Evolutionary conservation across 1,140 invertebrate genomes (phyloP), one percentile per base, ranked within the genome.

Genomic region (Microplitis mediator): DNA sequence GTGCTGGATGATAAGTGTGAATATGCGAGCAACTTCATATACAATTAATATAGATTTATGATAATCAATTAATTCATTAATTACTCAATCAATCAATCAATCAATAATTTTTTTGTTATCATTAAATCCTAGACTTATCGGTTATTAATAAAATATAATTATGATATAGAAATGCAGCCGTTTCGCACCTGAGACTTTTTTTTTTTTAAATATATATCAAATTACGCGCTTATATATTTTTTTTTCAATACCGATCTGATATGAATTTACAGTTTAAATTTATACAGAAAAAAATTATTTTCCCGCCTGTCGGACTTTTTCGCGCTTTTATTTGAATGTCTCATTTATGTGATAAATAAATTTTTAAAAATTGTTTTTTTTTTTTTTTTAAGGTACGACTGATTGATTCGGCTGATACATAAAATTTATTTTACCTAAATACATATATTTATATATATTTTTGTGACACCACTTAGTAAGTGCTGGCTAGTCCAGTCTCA

Each of bases 401-500:
- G 36, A 45, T 35, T 14, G 34, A 63, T 32, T 61, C 61, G 35
- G 61, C 61, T 45, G 61, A 63, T 16, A 45, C 35, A 36, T 14
- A 31, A 60, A 60, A 31, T 31, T 60, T 60, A 0, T 60, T 60
- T 31, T 13, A 14, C n/a, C 58, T 34, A 23, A 60, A 60, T 60
- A 34, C 31, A 60, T 23, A 23, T 56, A 56, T 56, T 84, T 82
- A 76, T 23, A 79, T 77, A 75, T 82, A 80, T 80, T 76, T 78
- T 69, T 76, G 73, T 76, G 75, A 81, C 80, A 82, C 79, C 80
- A 80, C 81, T 76, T 82, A 83, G 81, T 79, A 78, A 84, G 82
- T 77, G 80, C 80, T 85, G 83, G 82, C 83, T 85, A 84, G 72
- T 73, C 83, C 83, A 84, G 82, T 66, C 81, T 85, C 82, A 82